phyloP scores from a whole-genome alignment of 2,888 invertebrate genomes.

The Hoplodrina blanda region DNA sequence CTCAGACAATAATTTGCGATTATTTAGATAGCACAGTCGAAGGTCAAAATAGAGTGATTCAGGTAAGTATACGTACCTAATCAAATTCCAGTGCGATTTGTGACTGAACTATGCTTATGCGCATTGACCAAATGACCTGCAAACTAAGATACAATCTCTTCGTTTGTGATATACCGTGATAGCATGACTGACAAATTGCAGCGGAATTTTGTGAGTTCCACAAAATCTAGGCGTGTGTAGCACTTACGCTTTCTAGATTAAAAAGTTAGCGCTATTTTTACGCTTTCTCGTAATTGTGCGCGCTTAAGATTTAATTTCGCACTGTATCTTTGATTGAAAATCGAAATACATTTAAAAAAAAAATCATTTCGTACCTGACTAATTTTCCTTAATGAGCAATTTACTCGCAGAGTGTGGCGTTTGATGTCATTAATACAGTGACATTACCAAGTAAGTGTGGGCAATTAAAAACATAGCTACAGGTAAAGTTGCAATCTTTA shows the following conservation, averaged over 20 bases:
- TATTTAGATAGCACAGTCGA: conserved; percentile 9
- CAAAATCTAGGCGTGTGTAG: conserved; percentile 46
- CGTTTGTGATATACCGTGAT: conserved; percentile 23
- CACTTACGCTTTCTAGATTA: conserved; percentile 59
- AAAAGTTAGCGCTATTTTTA: conserved; percentile 40
- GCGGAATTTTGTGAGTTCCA: conserved; percentile 23
- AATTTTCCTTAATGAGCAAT: conserved; percentile 29
- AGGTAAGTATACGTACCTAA: conserved; percentile 1
- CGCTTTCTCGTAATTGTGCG: conserved; percentile 48
- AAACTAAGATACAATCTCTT: conserved; percentile 10
- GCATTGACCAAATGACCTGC: conserved; percentile 24
- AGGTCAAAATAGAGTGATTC: conserved; percentile 25
- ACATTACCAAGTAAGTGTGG: conserved; percentile 23
- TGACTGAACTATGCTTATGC: conserved; percentile 5
- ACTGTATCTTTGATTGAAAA: conserved; percentile 24
- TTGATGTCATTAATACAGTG: conserved; percentile 16
- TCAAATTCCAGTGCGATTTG: conserved; percentile 25
- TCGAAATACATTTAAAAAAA: conserved; percentile 12
- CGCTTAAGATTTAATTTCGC: conserved; percentile 25
- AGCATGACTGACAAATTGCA: conserved; percentile 36
- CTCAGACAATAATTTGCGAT: conserved; percentile 5
- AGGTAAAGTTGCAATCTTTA: conserved; percentile 10
- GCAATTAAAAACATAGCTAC: conserved; percentile 16
- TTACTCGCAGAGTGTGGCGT: background rate
- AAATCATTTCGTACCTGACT: conserved; percentile 7